phyloP scores from a whole-genome alignment of 2,113 vertebrate genomes.

The Micromys minutus region DNA sequence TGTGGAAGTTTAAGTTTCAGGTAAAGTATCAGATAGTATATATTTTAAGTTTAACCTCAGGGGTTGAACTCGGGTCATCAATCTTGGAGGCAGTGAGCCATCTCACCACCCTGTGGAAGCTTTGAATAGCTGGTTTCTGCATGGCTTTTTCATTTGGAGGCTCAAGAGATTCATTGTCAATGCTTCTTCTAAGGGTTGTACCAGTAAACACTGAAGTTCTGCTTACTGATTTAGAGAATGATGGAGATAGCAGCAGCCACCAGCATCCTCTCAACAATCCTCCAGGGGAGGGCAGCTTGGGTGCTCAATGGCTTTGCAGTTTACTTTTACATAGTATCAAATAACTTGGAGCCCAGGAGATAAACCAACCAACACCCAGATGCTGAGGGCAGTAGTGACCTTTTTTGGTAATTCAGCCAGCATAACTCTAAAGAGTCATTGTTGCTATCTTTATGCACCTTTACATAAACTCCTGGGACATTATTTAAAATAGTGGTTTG shows the following conservation, averaged over 20 bases:
- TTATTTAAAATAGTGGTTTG: background rate
- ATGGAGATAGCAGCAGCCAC: background rate
- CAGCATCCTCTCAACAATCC: background rate
- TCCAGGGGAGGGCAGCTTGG: background rate
- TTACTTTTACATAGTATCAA: background rate
- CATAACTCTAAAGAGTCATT: background rate
- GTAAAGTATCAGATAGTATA: background rate
- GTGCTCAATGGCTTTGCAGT: background rate
- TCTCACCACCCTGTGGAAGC: background rate
- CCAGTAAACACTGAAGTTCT: conserved; percentile 1
- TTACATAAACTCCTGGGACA: background rate
- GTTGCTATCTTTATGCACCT: conserved; percentile 1
- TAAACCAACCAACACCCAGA: background rate
- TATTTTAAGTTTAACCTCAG: background rate
- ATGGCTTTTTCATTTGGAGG: background rate
- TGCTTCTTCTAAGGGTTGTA: background rate
- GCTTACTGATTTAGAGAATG: background rate
- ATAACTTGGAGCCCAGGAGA: background rate
- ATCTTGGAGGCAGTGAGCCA: background rate
- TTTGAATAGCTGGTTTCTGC: background rate
- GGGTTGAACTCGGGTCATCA: background rate
- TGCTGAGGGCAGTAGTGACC: background rate
- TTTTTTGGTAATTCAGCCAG: background rate
- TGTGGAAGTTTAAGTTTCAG: background rate
- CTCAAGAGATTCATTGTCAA: conserved; percentile 4